A percentile compares a stretch with the other conserved stretches of the same genome.
phyloP scores from a whole-genome alignment of 2,888 invertebrate species.

The Rambutsinella grinnellia region DNA sequence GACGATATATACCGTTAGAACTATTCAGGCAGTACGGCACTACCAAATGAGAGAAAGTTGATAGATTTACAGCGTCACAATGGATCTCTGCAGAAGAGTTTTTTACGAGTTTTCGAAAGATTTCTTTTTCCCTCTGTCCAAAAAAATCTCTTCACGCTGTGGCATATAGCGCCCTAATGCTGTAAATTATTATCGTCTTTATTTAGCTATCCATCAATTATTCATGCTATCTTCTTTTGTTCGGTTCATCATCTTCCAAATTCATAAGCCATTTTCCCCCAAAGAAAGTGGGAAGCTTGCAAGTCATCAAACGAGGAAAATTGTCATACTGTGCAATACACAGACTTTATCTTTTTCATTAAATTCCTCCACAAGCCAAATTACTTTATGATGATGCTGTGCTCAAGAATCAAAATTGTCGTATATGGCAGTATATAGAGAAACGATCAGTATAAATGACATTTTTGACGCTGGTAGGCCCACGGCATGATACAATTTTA shows the following conservation, averaged over 20 bases:
- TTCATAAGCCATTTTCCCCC: too few relatives aligned
- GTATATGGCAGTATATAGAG: background rate
- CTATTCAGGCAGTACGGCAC: background rate
- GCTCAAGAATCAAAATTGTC: background rate
- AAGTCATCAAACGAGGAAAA: too few relatives aligned
- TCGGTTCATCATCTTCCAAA: too few relatives aligned
- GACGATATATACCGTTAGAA: background rate
- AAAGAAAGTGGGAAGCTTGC: too few relatives aligned
- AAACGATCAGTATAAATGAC: too few relatives aligned
- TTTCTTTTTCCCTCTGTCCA: slow-evolving; percentile 37
- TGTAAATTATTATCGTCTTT: slow-evolving; percentile 1
- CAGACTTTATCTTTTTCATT: background rate
- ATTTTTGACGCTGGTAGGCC: too few relatives aligned
- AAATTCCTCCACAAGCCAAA: background rate
- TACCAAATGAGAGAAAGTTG: slow-evolving; percentile 9
- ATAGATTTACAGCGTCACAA: slow-evolving; percentile 16
- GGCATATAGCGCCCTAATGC: background rate
- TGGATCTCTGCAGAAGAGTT: slow-evolving; percentile 7
- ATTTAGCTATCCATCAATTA: slow-evolving; percentile 2
- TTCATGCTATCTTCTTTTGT: slow-evolving; percentile 1
- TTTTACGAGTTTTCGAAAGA: slow-evolving; percentile 18
- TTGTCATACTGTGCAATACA: too few relatives aligned
- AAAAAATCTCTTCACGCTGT: slow-evolving; percentile 26
- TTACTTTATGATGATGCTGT: background rate
- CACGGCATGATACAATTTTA: slow-evolving; percentile 18